A percentile compares a stretch with the other conserved stretches of the same genome.
These are phyloP conservation scores for Eurypyga helias DNA, from an alignment of 2,113 vertebrate species.

Conservation along the genomic window DNA sequence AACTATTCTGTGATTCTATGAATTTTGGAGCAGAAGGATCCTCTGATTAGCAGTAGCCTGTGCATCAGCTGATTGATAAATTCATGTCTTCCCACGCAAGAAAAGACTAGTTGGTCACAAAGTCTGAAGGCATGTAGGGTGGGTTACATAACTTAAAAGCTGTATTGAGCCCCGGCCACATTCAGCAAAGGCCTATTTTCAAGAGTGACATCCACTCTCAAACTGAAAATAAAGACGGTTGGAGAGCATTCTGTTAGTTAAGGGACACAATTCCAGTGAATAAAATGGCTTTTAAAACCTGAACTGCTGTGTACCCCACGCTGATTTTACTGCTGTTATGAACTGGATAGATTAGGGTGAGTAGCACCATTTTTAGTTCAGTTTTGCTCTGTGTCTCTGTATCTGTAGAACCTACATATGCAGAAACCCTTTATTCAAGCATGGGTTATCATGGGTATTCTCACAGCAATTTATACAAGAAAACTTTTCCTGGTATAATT, in stretches of 20 bases:
- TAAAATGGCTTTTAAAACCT: slow-evolving; percentile 32
- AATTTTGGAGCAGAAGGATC: not conserved
- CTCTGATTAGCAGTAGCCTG: not conserved
- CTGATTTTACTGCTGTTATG: slow-evolving; percentile 34
- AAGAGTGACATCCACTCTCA: not conserved
- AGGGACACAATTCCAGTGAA: not conserved
- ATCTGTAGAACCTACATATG: slow-evolving; percentile 11
- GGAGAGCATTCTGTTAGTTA: slow-evolving; percentile 11
- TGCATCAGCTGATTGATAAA: not conserved
- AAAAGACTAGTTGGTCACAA: not conserved
- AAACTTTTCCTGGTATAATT: slow-evolving; percentile 68
- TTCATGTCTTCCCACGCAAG: not conserved
- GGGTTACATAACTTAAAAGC: not conserved
- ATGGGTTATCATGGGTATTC: slow-evolving; percentile 45
- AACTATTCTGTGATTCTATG: no score
- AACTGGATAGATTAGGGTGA: slow-evolving; percentile 26
- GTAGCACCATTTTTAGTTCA: slow-evolving; percentile 8
- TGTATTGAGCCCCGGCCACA: not conserved
- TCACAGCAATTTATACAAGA: slow-evolving; percentile 59
- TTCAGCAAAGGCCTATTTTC: slow-evolving; percentile 1
- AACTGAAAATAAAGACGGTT: not conserved
- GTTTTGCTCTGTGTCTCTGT: not conserved
- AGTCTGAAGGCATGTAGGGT: not conserved
- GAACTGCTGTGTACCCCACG: not conserved
- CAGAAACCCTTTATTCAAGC: slow-evolving; percentile 51